Conservation (phyloP, 2,888 invertebrate species). For the Meghimatium bilineatum region DNA sequence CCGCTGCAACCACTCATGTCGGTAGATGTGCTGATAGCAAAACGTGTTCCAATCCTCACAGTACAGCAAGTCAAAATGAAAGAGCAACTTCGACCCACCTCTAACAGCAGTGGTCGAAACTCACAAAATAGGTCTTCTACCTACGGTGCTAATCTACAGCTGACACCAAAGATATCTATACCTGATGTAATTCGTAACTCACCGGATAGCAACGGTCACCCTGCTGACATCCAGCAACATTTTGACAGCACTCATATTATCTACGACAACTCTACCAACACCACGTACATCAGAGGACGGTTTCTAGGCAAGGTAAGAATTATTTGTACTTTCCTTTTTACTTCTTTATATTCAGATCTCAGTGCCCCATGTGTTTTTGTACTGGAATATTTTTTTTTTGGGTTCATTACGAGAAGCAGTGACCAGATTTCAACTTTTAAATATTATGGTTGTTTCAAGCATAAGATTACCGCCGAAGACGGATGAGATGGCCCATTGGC, state of each 20-base stretch:
- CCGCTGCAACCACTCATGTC: conserved; percentile 56
- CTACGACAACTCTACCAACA: conserved; percentile 69
- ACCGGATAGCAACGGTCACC: conserved; percentile 40
- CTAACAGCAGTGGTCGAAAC: conserved; percentile 21
- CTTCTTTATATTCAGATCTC: neutral
- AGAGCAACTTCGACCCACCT: conserved; percentile 53
- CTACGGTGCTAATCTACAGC: neutral
- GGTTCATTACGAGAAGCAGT: too few species aligned
- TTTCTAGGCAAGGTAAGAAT: conserved; percentile 71
- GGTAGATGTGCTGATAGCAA: conserved; percentile 66
- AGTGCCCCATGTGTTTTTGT: too few species aligned
- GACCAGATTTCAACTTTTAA: too few species aligned
- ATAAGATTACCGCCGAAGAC: too few species aligned
- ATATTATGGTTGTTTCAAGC: too few species aligned
- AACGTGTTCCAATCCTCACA: conserved; percentile 57
- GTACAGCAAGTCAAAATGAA: conserved; percentile 57
- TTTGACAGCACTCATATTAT: conserved; percentile 71
- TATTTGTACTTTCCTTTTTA: neutral
- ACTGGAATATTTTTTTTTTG: too few species aligned
- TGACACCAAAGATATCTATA: neutral
- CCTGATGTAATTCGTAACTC: conserved; percentile 34
- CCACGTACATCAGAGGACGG: conserved; percentile 71
- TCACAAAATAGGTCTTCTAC: neutral
- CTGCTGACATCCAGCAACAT: conserved; percentile 57
- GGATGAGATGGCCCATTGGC: too few species aligned